Evolutionary conservation across 2,888 invertebrate species (phyloP), one percentile per base, ranked within the genome.

Genomic region (Pocota personata): DNA sequence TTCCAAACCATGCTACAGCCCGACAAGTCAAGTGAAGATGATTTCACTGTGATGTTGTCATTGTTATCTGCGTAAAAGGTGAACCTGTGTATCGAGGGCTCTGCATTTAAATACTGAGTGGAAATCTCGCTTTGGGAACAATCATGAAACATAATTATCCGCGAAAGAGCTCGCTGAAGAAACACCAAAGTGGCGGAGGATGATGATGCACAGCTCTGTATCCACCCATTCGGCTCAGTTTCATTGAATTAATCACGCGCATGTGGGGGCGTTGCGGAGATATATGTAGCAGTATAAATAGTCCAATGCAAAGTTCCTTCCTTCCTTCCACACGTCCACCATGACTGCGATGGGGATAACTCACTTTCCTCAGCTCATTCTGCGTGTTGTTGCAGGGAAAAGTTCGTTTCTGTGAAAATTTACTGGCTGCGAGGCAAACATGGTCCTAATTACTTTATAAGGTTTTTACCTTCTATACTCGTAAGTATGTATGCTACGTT

Each of bases 381-480:
- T 30, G 37, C 69, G 60, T 62, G 30, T 48, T 62, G 48, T 55
- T 55, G 46, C 19, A 77, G 66, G 46, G 73, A 67, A 80, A 84
- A 80, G 80, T 73, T 83, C 66, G 79, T 62, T 83, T 73, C 73
- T 73, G 62, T 57, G 73, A 83, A 75, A 78, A 79, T 79, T 48
- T 79, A 73, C 67, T 80, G 80, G 73, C 84, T 84, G 75, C 48
- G 52, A 71, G 80, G 80, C 75, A 80, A 80, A 84, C 84, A 84
- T 69, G 80, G 64, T 71, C 75, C 84, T 84, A 84, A 84, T 84
- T 84, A 84, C 84, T 84, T 84, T 84, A 84, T 80, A 84, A 80
- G 84, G 75, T 71, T 79, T 80, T 71, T 75, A 80, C 75, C 73
- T 64, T 57, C 69, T 46, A 40, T 58, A n/a, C n/a, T n/a, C n/a